phyloP scores from a whole-genome alignment of 2,113 vertebrate genomes.

The Setophaga coronata region DNA sequence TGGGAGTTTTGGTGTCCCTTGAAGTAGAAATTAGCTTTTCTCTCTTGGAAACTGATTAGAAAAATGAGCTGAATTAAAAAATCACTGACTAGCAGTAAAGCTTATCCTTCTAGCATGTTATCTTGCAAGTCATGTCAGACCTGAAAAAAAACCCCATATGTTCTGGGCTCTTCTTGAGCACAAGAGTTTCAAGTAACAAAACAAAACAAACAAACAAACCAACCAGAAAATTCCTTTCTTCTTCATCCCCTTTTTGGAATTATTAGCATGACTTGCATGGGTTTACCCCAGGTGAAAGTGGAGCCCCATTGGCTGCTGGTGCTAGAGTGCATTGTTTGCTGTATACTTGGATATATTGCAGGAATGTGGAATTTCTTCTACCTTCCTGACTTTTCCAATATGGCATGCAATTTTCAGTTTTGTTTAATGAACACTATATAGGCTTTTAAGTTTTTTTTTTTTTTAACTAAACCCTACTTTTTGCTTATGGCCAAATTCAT shows the following conservation, averaged over 20 bases:
- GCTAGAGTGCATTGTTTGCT: not conserved
- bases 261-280: not conserved
- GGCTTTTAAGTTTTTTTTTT: not conserved
- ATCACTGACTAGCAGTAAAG: not conserved
- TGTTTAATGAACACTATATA: not conserved
- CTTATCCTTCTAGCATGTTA: not conserved
- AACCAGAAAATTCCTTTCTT: not conserved
- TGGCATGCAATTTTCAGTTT: not conserved
- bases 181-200: not conserved
- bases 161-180: not conserved
- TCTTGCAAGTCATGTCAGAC: not conserved
- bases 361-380: not conserved
- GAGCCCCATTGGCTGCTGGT: not conserved
- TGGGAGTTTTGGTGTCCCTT: not conserved
- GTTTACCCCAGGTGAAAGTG: not conserved
- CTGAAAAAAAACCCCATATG: not conserved
- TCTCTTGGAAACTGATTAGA: constrained; percentile 5
- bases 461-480: not conserved
- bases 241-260: not conserved
- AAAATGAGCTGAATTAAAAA: constrained; percentile 31
- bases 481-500: constrained; percentile 51
- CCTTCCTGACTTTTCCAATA: not conserved
- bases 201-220: not conserved
- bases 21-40: not conserved
- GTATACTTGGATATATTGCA: not conserved